Evolutionary conservation across 2,888 invertebrate species (phyloP).

Genomic region (Rutpela maculata): DNA sequence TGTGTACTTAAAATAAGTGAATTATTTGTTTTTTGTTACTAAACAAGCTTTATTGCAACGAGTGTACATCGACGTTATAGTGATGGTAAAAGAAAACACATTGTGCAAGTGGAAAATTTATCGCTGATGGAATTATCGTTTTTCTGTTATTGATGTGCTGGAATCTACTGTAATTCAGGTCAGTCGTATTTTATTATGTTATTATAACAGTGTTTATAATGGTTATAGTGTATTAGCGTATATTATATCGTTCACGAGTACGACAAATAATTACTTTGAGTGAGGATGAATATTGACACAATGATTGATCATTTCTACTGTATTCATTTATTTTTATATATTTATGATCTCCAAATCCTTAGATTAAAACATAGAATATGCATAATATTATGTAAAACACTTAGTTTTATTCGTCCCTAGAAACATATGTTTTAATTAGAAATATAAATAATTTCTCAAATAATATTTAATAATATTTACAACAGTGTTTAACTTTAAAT

Average conservation of each 20-base stretch:
- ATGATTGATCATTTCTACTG: not conserved
- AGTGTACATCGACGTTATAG: conserved; percentile 8
- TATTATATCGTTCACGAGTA: conserved; percentile 21
- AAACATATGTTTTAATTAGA: too few species aligned
- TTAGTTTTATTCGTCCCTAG: too few species aligned
- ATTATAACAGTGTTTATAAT: not conserved
- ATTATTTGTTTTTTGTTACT: conserved; percentile 7
- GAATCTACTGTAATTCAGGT: conserved; percentile 27
- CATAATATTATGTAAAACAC: too few species aligned
- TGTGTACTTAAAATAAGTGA: conserved; percentile 17
- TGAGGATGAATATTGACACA: not conserved
- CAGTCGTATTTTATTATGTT: conserved; percentile 39
- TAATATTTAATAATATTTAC: too few species aligned
- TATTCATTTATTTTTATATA: too few species aligned
- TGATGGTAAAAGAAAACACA: not conserved
- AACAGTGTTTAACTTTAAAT: too few species aligned
- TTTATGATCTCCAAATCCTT: too few species aligned
- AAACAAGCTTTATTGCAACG: conserved; percentile 8
- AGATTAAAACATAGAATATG: too few species aligned
- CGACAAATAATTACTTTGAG: conserved; percentile 11
- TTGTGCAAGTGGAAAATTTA: conserved; percentile 16
- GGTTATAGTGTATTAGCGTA: not conserved
- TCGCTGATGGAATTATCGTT: conserved; percentile 27
- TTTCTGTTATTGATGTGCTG: conserved; percentile 25
- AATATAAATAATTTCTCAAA: too few species aligned